phyloP scores from a whole-genome alignment of 1,140 invertebrate species.

The Cephus cinctus region DNA sequence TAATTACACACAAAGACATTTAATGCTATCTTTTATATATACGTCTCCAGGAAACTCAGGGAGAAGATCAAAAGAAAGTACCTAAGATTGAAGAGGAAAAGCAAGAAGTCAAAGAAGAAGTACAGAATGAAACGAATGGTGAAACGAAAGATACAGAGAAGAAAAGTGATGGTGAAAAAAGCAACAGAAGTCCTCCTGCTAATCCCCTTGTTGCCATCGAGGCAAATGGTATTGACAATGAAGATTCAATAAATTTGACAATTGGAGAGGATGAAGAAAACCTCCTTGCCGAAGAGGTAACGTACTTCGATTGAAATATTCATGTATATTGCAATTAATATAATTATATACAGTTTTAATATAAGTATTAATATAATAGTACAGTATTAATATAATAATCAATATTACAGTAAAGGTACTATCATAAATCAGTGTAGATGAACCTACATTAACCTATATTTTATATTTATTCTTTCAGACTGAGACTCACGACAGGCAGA shows the following conservation, averaged over 20 bases:
- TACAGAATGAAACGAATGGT: conserved; percentile 25
- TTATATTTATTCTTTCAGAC: conserved; percentile 36
- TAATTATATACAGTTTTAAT: too few species aligned
- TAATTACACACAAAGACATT: too few species aligned
- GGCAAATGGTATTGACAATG: conserved; percentile 63
- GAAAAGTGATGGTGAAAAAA: conserved; percentile 14
- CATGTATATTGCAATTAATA: too few species aligned
- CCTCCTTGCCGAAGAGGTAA: conserved; percentile 73
- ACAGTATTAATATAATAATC: too few species aligned
- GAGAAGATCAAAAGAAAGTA: conserved; percentile 31
- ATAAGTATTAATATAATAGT: too few species aligned
- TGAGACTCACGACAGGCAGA: conserved; percentile 45
- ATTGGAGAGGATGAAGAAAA: conserved; percentile 78
- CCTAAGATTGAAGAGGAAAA: conserved; percentile 40
- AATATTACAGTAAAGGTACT: too few species aligned
- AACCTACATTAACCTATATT: too few species aligned
- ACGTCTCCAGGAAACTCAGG: conserved; percentile 24
- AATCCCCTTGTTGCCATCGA: conserved; percentile 31
- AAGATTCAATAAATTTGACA: conserved; percentile 78
- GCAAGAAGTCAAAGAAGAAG: conserved; percentile 17
- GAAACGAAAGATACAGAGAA: conserved; percentile 3
- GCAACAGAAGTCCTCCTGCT: conserved; percentile 14
- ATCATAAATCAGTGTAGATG: too few species aligned
- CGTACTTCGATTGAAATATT: too few species aligned
- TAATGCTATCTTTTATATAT: too few species aligned